These are phyloP conservation scores for Chlorops oryzae DNA, from an alignment of 1,140 invertebrate species.

Conservation along the genomic window DNA sequence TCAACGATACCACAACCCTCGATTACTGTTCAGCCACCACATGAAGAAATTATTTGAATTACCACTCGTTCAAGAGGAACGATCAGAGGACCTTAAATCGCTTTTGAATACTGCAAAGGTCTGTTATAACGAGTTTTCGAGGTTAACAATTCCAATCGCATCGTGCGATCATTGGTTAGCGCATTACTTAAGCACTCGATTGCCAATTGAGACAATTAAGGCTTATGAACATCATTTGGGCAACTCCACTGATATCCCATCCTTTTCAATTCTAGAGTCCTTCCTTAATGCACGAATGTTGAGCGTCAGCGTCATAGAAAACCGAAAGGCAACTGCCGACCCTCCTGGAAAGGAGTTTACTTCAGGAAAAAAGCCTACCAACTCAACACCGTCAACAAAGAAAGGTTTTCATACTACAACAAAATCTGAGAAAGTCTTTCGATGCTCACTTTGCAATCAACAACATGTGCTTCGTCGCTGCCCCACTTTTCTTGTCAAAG, in stretches of 20 bases:
- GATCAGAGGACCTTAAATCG: background rate
- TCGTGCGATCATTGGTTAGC: background rate
- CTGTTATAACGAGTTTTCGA: background rate
- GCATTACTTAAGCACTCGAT: background rate
- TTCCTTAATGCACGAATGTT: background rate
- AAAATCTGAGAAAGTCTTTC: background rate
- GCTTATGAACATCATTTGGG: slow-evolving; percentile 3
- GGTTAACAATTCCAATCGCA: background rate
- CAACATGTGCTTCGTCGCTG: background rate
- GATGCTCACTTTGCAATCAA: background rate
- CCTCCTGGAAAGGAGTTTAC: too few relatives aligned
- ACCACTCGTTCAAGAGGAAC: background rate
- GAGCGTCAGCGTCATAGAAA: background rate
- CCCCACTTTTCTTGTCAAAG: background rate
- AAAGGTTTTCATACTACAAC: too few relatives aligned
- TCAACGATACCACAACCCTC: background rate
- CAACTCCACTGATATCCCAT: background rate
- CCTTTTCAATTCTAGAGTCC: background rate
- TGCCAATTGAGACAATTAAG: background rate
- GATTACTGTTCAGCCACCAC: background rate
- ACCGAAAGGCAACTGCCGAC: background rate
- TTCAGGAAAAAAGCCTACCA: too few relatives aligned
- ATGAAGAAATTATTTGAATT: slow-evolving; percentile 1
- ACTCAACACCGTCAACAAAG: too few relatives aligned
- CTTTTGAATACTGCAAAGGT: background rate